Evolutionary conservation across 2,113 vertebrate genomes (phyloP), one percentile per base, ranked within the genome.

Genomic region (Prionailurus viverrinus): DNA sequence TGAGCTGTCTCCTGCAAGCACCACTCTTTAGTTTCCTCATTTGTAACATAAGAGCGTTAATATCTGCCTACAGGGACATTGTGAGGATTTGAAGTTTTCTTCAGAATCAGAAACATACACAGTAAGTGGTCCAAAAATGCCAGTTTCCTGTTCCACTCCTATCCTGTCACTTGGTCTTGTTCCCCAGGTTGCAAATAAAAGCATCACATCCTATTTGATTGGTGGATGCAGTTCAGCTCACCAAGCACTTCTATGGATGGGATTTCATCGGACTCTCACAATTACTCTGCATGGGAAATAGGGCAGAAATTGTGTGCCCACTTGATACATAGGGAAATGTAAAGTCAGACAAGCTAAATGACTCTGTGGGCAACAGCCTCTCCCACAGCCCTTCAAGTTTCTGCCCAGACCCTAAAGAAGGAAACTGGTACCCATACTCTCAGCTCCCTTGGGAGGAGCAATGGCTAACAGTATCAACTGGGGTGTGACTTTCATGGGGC

Each of bases 261-360:
- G 11, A 80, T 63, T 83, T 48, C 85, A 29, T 80, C 71, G 1
- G 29, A 18, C 81, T 80, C 89, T 81, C 63, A 31, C n/a, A 78
- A 63, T 29, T 80, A 65, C 27, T 4, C 45, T 36, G 25, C 61
- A 16, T 41, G 29, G 25, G 45, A 95, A 96, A 76, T 3, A 71
- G 84, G 36, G 33, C 51, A 89, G 89, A 95, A 93, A 79, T 21
- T 53, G 1, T 68, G 81, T 82, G 45, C 61, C 89, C 82, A 36
- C 39, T 80, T 91, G 78, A 76, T 39, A 89, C 61, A 85, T 31
- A 21, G 11, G n/a, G 36, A 91, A 95, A 36, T 66, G 53, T 33
- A 58, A 93, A 94, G 88, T 58, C 61, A 61, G 66, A 84, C 4
- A 45, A 55, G 63, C 87, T 76, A 88, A 65, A 48, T 27, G 45